These are phyloP conservation scores for Orientallactaga bullata DNA, from an alignment of 2,113 vertebrate genomes.

Conservation along the genomic window DNA sequence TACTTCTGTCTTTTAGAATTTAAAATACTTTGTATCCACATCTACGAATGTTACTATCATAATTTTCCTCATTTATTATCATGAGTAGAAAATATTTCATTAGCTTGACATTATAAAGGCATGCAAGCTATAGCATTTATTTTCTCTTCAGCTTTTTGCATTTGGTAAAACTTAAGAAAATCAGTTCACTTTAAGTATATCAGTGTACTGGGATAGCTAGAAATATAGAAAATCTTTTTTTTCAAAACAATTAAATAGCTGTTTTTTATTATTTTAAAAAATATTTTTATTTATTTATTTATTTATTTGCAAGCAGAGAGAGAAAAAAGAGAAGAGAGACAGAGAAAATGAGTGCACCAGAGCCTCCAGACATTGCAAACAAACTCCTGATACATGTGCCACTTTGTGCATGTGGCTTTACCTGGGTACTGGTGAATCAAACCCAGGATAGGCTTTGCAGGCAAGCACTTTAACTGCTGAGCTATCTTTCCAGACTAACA, in stretches of 20 bases:
- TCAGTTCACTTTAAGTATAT: background rate
- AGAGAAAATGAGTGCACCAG: no score
- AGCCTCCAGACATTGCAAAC: no score
- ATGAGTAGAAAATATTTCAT: background rate
- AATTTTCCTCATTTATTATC: background rate
- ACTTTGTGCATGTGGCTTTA: no score
- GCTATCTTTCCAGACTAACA: no score
- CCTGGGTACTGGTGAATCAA: no score
- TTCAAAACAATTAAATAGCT: background rate
- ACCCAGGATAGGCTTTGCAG: no score
- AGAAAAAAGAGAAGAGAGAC: no score
- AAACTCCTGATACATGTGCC: no score
- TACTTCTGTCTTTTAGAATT: background rate
- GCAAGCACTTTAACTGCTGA: no score
- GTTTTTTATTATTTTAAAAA: no score
- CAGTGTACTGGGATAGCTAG: background rate
- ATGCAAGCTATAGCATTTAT: background rate
- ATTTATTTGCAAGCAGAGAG: no score
- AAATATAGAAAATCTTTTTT: background rate
- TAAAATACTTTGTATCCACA: background rate
- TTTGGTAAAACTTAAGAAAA: slow-evolving; percentile 16
- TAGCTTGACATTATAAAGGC: slow-evolving; percentile 37
- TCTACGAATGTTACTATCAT: slow-evolving; percentile 20
- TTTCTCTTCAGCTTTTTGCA: background rate
- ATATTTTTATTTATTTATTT: no score